These are phyloP conservation scores for Chouioia cunea DNA, from an alignment of 2,888 invertebrate genomes.

Conservation along the genomic window DNA sequence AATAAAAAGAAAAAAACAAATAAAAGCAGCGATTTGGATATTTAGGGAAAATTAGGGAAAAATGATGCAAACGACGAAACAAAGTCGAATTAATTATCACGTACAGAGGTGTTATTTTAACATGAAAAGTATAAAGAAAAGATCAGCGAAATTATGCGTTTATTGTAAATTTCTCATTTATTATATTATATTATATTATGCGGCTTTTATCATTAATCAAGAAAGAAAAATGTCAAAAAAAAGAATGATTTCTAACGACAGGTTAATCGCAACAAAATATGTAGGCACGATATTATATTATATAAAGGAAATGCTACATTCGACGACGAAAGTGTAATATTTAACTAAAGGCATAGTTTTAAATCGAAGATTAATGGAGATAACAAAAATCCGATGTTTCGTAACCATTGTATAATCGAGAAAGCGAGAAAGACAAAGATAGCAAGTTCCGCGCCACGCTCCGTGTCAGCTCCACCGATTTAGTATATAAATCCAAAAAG, in stretches of 20 bases:
- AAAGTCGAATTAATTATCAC: slow-evolving; percentile 39
- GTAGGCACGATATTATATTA: slow-evolving; percentile 42
- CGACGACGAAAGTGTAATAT: slow-evolving; percentile 42
- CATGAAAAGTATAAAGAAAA: slow-evolving; percentile 34
- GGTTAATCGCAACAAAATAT: slow-evolving; percentile 43
- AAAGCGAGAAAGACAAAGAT: not conserved
- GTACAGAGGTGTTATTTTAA: slow-evolving; percentile 45
- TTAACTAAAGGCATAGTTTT: slow-evolving; percentile 24
- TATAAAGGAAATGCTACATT: slow-evolving; percentile 35
- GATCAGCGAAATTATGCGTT: slow-evolving; percentile 45
- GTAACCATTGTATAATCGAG: slow-evolving; percentile 45
- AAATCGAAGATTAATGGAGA: slow-evolving; percentile 13
- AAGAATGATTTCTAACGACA: slow-evolving; percentile 22
- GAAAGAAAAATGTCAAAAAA: slow-evolving; percentile 24
- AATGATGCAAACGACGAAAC: slow-evolving; percentile 47
- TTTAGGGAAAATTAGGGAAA: slow-evolving; percentile 38
- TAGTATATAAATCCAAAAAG: slow-evolving; percentile 29
- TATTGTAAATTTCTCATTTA: slow-evolving; percentile 43
- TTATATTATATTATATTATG: slow-evolving; percentile 34
- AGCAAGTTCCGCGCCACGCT: slow-evolving; percentile 44
- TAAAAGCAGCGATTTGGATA: slow-evolving; percentile 39
- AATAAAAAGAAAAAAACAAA: slow-evolving; percentile 37
- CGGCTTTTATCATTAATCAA: slow-evolving; percentile 40
- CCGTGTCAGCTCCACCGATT: slow-evolving; percentile 47
- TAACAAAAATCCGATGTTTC: slow-evolving; percentile 40